Conservation (phyloP, 1,140 invertebrate genomes). For the Neodiprion fabricii region DNA sequence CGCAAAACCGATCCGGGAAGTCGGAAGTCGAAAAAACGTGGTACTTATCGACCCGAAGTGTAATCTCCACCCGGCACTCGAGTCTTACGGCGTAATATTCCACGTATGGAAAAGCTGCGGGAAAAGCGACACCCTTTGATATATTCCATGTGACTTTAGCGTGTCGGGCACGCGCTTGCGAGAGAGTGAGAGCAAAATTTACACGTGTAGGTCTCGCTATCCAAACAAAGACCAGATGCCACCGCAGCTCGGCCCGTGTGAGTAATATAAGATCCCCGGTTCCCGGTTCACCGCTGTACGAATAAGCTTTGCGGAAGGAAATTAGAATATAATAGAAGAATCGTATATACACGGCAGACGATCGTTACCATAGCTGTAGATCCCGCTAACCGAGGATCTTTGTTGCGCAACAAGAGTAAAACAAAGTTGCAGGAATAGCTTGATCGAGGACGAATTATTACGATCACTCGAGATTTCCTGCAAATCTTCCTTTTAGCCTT, state of each 20-base stretch:
- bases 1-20: neutral
- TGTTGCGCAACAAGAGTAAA: neutral
- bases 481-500: neutral
- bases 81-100: neutral
- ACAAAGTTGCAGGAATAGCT: neutral
- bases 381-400: neutral
- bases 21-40: neutral
- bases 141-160: neutral
- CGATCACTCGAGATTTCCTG: neutral
- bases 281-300: neutral
- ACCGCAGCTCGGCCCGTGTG: too few species aligned
- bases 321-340: neutral
- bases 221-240: neutral
- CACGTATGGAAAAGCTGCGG: neutral
- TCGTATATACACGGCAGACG: too few species aligned
- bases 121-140: neutral
- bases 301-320: neutral
- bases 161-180: neutral
- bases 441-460: neutral
- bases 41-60: neutral
- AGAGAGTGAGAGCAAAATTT: neutral
- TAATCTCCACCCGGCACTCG: neutral
- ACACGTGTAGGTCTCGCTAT: neutral
- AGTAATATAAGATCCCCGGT: neutral
- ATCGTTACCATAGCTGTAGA: neutral